These are phyloP conservation scores for Percopsis transmontana DNA, from an alignment of 2,113 vertebrate species.

Conservation along the genomic window DNA sequence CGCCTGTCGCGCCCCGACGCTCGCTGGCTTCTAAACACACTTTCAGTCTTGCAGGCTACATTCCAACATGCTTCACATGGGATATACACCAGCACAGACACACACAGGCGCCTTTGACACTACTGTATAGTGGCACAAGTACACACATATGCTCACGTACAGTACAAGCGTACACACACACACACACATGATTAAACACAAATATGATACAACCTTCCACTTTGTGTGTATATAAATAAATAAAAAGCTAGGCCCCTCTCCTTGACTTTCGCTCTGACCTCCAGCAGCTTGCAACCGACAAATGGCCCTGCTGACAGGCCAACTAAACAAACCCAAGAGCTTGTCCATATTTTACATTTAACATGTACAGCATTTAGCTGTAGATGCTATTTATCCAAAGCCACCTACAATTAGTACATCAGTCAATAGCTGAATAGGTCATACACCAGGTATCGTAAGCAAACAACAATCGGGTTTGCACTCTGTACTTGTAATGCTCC, in stretches of 20 bases:
- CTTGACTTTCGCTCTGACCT: conserved; percentile 50
- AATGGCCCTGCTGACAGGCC: conserved; percentile 40
- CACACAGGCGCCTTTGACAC: background rate
- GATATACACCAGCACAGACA: background rate
- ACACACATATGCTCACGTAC: background rate
- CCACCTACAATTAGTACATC: too few species aligned
- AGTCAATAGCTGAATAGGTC: background rate
- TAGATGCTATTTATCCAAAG: background rate
- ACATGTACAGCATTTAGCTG: background rate
- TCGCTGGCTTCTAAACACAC: conserved; percentile 14
- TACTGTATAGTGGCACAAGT: too few species aligned
- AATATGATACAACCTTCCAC: background rate
- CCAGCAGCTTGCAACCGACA: conserved; percentile 43
- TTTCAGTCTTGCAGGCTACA: conserved; percentile 11
- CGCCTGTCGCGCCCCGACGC: background rate
- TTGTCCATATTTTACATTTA: conserved; percentile 45
- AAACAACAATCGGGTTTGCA: too few species aligned
- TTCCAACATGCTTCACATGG: too few species aligned
- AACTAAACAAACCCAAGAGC: conserved; percentile 55
- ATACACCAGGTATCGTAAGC: too few species aligned
- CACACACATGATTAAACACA: conserved; percentile 1
- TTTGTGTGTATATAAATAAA: background rate
- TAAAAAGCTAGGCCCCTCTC: conserved; percentile 11
- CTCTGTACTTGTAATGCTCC: too few species aligned
- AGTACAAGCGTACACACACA: background rate